A percentile compares a stretch with the other conserved stretches of the same genome.
These are phyloP conservation scores for Crenichthys baileyi DNA, from an alignment of 2,797 vertebrate genomes.

Conservation along the genomic window DNA sequence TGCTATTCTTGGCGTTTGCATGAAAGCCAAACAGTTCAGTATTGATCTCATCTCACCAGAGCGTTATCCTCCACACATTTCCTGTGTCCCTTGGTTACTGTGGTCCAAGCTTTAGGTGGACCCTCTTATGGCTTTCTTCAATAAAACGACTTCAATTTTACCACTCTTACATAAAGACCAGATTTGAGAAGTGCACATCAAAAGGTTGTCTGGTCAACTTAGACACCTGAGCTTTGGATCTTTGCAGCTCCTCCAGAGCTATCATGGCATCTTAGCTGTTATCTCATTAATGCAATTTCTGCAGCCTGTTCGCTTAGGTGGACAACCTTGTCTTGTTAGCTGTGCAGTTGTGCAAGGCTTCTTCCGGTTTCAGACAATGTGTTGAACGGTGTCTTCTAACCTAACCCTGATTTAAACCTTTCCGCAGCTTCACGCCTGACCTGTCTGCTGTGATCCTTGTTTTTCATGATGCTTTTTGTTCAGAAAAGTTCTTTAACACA, in stretches of 20 bases:
- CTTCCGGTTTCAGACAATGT: neutral
- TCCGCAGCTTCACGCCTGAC: neutral
- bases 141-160: no score
- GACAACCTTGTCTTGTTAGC: neutral
- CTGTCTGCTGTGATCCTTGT: no score
- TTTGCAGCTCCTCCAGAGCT: neutral
- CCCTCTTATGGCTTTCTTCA: no score
- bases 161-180: no score
- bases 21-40: neutral
- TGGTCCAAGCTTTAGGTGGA: neutral
- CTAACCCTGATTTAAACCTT: neutral
- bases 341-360: neutral
- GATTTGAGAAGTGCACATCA: no score
- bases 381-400: neutral
- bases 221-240: neutral
- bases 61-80: neutral
- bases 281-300: neutral
- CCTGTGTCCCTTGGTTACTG: neutral
- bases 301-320: neutral
- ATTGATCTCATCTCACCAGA: neutral
- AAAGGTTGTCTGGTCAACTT: neutral
- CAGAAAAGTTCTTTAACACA: no score
- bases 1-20: neutral
- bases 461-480: no score
- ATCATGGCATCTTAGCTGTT: neutral